These are phyloP conservation scores for Datnioides undecimradiatus DNA, from an alignment of 2,113 vertebrate species.

Conservation along the genomic window DNA sequence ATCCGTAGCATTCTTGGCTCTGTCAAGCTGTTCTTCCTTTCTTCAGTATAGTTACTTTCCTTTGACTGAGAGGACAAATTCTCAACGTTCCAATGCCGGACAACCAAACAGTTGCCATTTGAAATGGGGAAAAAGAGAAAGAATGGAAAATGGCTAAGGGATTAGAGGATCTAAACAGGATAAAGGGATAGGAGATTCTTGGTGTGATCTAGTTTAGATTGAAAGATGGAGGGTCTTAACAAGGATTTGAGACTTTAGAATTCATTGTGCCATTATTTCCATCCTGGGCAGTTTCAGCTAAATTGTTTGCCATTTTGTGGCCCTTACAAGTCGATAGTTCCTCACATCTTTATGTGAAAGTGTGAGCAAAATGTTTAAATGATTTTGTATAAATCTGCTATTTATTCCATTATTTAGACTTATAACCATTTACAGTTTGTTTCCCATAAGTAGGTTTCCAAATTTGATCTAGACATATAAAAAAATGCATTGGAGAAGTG, in stretches of 20 bases:
- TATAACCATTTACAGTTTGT: neutral
- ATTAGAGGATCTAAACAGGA: conserved; percentile 83
- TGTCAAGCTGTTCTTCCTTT: conserved; percentile 79
- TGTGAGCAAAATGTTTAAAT: neutral
- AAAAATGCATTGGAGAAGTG: neutral
- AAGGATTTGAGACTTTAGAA: conserved; percentile 84
- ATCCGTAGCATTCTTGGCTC: conserved; percentile 82
- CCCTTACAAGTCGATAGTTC: conserved; percentile 23
- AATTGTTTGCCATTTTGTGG: conserved; percentile 70
- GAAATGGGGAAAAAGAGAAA: conserved; percentile 76
- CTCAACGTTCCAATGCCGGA: conserved; percentile 83
- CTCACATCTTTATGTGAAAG: conserved; percentile 27
- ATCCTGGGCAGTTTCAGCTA: conserved; percentile 68
- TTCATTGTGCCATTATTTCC: conserved; percentile 81
- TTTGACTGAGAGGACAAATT: conserved; percentile 79
- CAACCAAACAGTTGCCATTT: conserved; percentile 83
- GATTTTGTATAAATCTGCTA: neutral
- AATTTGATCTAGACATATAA: neutral
- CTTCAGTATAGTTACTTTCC: conserved; percentile 80
- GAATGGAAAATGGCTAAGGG: conserved; percentile 79
- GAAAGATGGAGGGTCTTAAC: conserved; percentile 85
- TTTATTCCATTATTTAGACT: neutral
- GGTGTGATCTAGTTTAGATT: conserved; percentile 85
- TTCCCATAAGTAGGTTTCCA: neutral
- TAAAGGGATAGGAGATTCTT: conserved; percentile 83